Base-by-base conservation (phyloP, 2,888 invertebrate species). In the Eledona agricola region DNA sequence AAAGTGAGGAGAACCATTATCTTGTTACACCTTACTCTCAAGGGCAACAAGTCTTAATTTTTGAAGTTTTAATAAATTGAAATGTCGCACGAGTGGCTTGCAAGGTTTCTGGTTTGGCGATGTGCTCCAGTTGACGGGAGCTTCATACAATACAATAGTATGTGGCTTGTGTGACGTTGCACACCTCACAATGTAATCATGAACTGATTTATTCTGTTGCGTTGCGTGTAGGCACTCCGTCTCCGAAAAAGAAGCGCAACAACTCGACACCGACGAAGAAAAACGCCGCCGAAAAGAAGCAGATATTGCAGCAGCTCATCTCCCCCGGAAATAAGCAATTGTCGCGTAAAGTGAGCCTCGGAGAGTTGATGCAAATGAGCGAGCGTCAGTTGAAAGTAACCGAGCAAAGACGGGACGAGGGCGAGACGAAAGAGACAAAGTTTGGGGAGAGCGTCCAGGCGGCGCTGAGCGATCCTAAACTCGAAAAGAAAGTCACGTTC, bases 401-500 rank as follows among this genome's bases (percentile, higher is more conserved):
- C 40, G 80, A 80, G 54, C 78, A 79, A 1, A 72, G 25, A 13
- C 16, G 1, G n/a, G 35, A 37, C 12, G 32, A 71, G 13, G 68
- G 73, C 43, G 80, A 81, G 11, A 78, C 79, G 43, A 83, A 80
- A 63, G 86, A 87, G 66, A 86, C 85, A 0, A 83, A 83, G 10
- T 84, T 86, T 60, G 70, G 51, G 7, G 70, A 63, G 15, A 55
- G 51, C 42, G 82, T 84, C 1, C 81, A 83, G 4, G 77, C 81
- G 1, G 82, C 83, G 42, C 76, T 84, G 57, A 81, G 80, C 31
- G 87, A 87, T 73, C 84, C 86, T 5, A 88, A 88, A 66, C 74
- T 88, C 42, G 89, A 89, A 69, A 89, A 89, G 77, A 89, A 89
- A 74, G 88, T 89, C 3, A 89, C 88, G 0, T 89, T 89, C 69